Evolutionary conservation across 2,888 invertebrate species (phyloP).

Genomic region (Tetramorium bicarinatum): DNA sequence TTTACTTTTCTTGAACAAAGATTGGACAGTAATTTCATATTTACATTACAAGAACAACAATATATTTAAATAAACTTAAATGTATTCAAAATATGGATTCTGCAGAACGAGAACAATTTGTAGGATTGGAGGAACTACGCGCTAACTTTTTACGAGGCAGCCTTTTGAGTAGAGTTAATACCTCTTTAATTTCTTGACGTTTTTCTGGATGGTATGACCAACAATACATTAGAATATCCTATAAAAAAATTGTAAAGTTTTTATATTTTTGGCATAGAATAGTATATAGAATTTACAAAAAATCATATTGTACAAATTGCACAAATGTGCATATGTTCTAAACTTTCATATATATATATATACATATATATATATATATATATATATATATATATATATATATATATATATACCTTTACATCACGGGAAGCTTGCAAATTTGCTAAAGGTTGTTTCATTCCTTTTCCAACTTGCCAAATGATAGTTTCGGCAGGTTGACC

Average conservation of each 20-base stretch:
- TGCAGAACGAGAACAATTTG: slow-evolving; percentile 97
- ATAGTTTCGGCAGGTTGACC: slow-evolving; percentile 97
- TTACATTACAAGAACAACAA: slow-evolving; percentile 83
- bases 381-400: too few species aligned
- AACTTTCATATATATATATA: slow-evolving; percentile 82
- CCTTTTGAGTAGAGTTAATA: slow-evolving; percentile 95
- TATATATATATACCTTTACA: slow-evolving; percentile 91
- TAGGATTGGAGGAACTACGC: slow-evolving; percentile 99
- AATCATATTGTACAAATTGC: slow-evolving; percentile 39
- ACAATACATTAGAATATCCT: slow-evolving; percentile 98
- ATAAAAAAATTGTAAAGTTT: slow-evolving; percentile 71
- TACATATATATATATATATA: too few species aligned
- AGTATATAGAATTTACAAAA: not conserved
- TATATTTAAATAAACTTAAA: slow-evolving; percentile 81
- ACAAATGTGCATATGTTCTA: not conserved
- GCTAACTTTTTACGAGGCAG: slow-evolving; percentile 98
- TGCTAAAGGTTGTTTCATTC: slow-evolving; percentile 97
- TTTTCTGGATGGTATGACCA: slow-evolving; percentile 96
- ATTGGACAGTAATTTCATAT: slow-evolving; percentile 81
- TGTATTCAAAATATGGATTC: slow-evolving; percentile 95
- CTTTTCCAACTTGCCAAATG: slow-evolving; percentile 99
- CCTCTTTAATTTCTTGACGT: slow-evolving; percentile 95
- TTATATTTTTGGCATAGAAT: slow-evolving; percentile 6
- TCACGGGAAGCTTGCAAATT: slow-evolving; percentile 98
- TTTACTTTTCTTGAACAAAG: slow-evolving; percentile 81